Conservation (phyloP, 2,888 invertebrate genomes). For the Leptopilina syphax region DNA sequence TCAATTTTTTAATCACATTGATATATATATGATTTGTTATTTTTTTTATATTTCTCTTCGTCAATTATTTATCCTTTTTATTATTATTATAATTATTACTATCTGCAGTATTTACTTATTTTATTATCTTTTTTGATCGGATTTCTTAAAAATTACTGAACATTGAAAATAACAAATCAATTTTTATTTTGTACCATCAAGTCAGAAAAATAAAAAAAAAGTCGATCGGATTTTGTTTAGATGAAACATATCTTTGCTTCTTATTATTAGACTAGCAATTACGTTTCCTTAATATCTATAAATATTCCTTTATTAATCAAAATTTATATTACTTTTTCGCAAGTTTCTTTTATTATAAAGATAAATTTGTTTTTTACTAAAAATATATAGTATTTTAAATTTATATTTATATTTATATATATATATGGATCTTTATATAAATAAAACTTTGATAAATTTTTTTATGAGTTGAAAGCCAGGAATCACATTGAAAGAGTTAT, state of each 20-base stretch:
- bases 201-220: constrained; percentile 18
- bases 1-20: not conserved
- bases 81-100: not conserved
- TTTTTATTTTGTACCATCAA: constrained; percentile 12
- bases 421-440: constrained; percentile 25
- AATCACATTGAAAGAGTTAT: not conserved
- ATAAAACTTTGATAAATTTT: not conserved
- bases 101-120: not conserved
- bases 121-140: constrained; percentile 21
- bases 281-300: constrained; percentile 25
- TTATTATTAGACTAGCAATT: constrained; percentile 37
- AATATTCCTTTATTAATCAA: constrained; percentile 9
- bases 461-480: not conserved
- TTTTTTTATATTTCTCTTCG: not conserved
- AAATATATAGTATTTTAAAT: constrained; percentile 20
- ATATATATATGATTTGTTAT: not conserved
- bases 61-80: constrained; percentile 2
- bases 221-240: constrained; percentile 15
- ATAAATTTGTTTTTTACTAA: constrained; percentile 12
- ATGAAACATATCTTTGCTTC: constrained; percentile 2
- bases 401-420: too few relatives aligned
- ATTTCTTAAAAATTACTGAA: constrained; percentile 10
- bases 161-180: not conserved
- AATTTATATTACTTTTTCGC: constrained; percentile 24
- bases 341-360: not conserved